Percentiles rank a stretch among this genome's conserved stretches.
phyloP scores from a whole-genome alignment of 2,888 invertebrate genomes.

The Alloscopus bannaensis region DNA sequence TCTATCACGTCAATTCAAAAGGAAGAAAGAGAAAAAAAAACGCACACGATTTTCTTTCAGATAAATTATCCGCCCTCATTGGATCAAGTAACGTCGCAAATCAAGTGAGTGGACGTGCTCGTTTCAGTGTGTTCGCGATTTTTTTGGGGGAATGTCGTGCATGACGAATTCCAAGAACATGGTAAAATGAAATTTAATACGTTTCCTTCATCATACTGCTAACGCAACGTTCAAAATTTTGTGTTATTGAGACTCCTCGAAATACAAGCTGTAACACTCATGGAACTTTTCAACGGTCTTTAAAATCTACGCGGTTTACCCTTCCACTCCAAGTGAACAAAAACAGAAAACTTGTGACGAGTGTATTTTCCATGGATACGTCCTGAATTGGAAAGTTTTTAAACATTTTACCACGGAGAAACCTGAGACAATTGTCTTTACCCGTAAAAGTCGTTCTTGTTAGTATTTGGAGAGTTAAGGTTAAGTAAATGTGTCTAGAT shows the following conservation, averaged over 20 bases:
- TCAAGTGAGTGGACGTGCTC: neutral
- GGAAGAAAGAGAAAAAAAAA: constrained; percentile 10
- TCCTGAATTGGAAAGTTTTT: no score
- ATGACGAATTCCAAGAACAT: constrained; percentile 39
- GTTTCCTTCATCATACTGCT: neutral
- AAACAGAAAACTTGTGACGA: no score
- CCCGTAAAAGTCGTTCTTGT: no score
- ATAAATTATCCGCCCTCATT: constrained; percentile 46
- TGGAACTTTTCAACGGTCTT: no score
- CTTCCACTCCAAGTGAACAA: no score
- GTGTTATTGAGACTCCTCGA: no score
- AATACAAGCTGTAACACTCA: no score
- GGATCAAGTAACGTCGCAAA: constrained; percentile 1
- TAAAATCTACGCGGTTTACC: neutral
- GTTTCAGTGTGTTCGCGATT: neutral
- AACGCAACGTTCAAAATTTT: neutral
- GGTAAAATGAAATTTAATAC: constrained; percentile 25
- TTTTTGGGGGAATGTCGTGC: constrained; percentile 37
- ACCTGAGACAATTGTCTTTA: no score
- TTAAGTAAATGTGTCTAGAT: no score
- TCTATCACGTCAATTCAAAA: neutral
- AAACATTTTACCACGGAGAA: no score
- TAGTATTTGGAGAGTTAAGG: no score
- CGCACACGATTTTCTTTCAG: constrained; percentile 43
- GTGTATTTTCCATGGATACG: no score